phyloP scores from a whole-genome alignment of 2,888 invertebrate genomes.

The Pristionchus exspectatus region DNA sequence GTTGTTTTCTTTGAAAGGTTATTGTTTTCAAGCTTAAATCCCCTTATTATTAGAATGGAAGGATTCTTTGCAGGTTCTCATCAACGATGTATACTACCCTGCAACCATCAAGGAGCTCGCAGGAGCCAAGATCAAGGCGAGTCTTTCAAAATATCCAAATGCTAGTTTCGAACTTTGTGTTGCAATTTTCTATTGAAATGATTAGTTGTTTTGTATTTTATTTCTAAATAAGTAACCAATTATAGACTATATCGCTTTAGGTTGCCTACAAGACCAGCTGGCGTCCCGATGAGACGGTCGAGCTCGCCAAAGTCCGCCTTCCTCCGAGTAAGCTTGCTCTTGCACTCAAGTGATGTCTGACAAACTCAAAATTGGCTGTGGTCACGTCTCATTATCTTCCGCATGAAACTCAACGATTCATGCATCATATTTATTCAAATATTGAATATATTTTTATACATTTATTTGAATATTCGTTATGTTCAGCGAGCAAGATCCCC shows the following conservation, averaged over 20 bases:
- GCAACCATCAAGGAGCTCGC: conserved; percentile 5
- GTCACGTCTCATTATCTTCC: no score
- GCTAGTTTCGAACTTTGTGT: neutral
- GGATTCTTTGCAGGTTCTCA: neutral
- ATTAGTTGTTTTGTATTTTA: neutral
- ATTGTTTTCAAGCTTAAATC: neutral
- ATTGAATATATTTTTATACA: neutral
- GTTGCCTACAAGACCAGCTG: conserved; percentile 11
- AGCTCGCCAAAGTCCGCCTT: neutral
- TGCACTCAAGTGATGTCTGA: neutral
- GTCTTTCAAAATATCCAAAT: conserved; percentile 14
- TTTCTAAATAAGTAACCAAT: neutral
- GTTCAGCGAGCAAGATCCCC: neutral
- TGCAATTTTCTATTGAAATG: neutral
- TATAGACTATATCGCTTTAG: neutral
- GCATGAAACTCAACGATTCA: no score
- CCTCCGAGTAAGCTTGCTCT: neutral
- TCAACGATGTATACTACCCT: conserved; percentile 49
- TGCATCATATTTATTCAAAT: neutral
- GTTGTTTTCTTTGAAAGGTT: neutral
- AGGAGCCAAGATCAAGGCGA: neutral
- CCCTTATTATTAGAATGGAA: neutral
- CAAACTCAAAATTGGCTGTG: neutral
- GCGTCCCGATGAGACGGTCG: conserved; percentile 47
- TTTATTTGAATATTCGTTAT: neutral